phyloP scores from a whole-genome alignment of 2,888 invertebrate genomes.

The Drosophila cognata region DNA sequence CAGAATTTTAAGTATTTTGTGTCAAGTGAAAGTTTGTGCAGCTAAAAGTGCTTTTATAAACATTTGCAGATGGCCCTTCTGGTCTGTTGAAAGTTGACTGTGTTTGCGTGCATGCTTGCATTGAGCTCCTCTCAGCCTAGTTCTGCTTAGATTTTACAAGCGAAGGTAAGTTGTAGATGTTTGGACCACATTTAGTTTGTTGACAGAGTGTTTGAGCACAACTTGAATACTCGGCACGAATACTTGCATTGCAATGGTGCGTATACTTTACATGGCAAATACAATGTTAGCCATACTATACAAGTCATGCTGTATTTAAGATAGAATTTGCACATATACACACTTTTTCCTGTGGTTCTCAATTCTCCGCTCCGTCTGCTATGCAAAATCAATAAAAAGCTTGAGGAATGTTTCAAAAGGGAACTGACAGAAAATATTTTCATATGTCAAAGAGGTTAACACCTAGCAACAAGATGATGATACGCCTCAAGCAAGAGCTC shows the following conservation, averaged over 20 bases:
- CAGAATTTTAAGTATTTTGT: constrained; percentile 44
- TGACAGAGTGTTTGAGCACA: constrained; percentile 20
- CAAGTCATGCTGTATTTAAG: constrained; percentile 46
- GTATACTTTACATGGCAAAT: constrained; percentile 36
- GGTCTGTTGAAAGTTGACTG: constrained; percentile 29
- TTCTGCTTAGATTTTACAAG: constrained; percentile 7
- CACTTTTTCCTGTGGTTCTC: constrained; percentile 1
- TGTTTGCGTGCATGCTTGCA: constrained; percentile 41
- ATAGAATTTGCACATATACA: constrained; percentile 45
- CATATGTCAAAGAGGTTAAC: constrained; percentile 70
- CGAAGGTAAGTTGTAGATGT: constrained; percentile 3
- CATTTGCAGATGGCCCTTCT: constrained; percentile 51
- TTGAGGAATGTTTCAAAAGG: constrained; percentile 37
- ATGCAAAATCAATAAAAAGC: constrained; percentile 69
- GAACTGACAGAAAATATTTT: constrained; percentile 47
- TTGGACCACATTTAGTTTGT: constrained; percentile 37
- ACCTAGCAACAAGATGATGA: constrained; percentile 55
- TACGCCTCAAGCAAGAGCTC: constrained; percentile 20
- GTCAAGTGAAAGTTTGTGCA: constrained; percentile 57
- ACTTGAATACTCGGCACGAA: neutral
- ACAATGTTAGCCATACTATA: constrained; percentile 41
- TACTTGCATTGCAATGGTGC: constrained; percentile 20
- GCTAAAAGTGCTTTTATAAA: constrained; percentile 58
- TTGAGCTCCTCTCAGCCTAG: constrained; percentile 10
- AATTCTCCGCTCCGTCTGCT: constrained; percentile 27